These are phyloP conservation scores for Hemicordylus capensis DNA, from an alignment of 2,113 vertebrate species.

Conservation along the genomic window DNA sequence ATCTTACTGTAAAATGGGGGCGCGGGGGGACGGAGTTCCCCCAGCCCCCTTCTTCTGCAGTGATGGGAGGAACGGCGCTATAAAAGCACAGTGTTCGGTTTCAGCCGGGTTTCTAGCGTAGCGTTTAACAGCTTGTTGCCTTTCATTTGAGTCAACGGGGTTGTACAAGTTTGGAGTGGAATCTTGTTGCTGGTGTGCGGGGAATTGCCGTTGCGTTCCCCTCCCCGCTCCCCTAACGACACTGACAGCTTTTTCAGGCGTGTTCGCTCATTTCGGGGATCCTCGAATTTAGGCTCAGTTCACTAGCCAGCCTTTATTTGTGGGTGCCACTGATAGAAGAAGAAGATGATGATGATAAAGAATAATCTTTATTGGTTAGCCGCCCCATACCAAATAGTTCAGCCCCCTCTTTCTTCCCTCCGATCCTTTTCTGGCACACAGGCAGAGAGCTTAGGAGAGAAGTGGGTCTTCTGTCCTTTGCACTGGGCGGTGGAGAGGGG, in stretches of 20 bases:
- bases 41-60: conserved; percentile 21
- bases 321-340: too few species aligned
- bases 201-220: not conserved
- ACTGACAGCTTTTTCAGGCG: not conserved
- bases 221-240: conserved; percentile 18
- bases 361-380: too few species aligned
- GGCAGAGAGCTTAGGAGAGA: too few species aligned
- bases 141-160: conserved; percentile 55
- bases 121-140: conserved; percentile 35
- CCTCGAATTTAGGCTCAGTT: too few species aligned
- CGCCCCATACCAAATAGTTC: too few species aligned
- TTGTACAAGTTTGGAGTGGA: not conserved
- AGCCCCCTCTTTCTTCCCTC: too few species aligned
- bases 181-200: not conserved
- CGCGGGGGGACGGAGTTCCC: not conserved
- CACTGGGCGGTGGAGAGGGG: too few species aligned
- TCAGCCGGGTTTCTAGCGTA: conserved; percentile 1
- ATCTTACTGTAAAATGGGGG: conserved; percentile 37
- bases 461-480: too few species aligned
- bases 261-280: not conserved
- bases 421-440: too few species aligned
- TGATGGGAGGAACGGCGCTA: not conserved
- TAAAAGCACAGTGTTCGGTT: conserved; percentile 18
- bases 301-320: too few species aligned
- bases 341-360: too few species aligned